Percentiles rank a stretch among this genome's conserved stretches.
Conservation (phyloP, 1,140 invertebrate species). For the Danaus melanippus region DNA sequence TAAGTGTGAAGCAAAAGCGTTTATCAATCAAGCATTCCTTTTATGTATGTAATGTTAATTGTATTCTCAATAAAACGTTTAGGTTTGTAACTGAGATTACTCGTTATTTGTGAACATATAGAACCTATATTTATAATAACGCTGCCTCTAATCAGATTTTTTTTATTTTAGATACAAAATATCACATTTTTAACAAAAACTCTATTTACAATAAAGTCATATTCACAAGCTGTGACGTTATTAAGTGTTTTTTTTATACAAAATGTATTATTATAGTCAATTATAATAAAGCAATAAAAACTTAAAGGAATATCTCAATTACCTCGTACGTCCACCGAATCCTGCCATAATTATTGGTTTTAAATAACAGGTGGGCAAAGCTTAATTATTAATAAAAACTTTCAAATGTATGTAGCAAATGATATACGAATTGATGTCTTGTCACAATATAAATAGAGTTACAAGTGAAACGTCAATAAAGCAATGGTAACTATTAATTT, state of each 20-base stretch:
- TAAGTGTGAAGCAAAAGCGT: too few relatives aligned
- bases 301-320: slow-evolving; percentile 32
- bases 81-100: too few relatives aligned
- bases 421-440: background rate
- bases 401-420: background rate
- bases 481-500: too few relatives aligned
- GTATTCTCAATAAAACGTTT: too few relatives aligned
- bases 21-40: too few relatives aligned
- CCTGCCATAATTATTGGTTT: slow-evolving; percentile 23
- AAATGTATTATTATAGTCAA: slow-evolving; percentile 16
- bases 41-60: too few relatives aligned
- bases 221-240: slow-evolving; percentile 3
- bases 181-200: background rate
- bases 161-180: slow-evolving; percentile 1
- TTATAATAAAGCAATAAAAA: slow-evolving; percentile 29
- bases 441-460: too few relatives aligned
- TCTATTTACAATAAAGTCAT: background rate
- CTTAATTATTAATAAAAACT: slow-evolving; percentile 22
- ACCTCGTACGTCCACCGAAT: slow-evolving; percentile 14
- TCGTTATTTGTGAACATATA: too few relatives aligned
- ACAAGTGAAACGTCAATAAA: too few relatives aligned
- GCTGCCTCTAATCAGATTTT: background rate
- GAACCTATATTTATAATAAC: too few relatives aligned
- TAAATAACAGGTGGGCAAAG: slow-evolving; percentile 27
- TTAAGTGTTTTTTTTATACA: background rate